These are phyloP conservation scores for Poecilus cupreus DNA, from an alignment of 2,888 invertebrate species.

Conservation along the genomic window DNA sequence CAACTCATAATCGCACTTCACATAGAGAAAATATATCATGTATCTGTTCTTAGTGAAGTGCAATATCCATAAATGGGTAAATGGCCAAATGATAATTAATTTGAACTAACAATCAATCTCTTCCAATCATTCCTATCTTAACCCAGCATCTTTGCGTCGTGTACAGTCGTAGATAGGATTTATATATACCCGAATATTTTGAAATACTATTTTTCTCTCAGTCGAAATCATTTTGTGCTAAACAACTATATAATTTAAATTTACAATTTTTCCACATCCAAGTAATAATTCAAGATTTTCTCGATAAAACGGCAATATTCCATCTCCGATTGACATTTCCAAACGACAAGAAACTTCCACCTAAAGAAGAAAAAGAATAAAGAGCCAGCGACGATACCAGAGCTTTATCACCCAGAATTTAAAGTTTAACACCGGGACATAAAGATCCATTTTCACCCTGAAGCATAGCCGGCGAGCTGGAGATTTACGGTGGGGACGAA, in stretches of 20 bases:
- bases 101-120: too few relatives aligned
- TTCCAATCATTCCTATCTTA: too few relatives aligned
- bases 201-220: too few relatives aligned
- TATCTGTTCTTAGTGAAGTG: too few relatives aligned
- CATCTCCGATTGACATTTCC: background rate
- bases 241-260: background rate
- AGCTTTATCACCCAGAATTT: slow-evolving; percentile 39
- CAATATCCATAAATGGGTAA: too few relatives aligned
- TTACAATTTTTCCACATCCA: background rate
- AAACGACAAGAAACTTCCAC: slow-evolving; percentile 15
- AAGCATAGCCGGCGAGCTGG: slow-evolving; percentile 21
- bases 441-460: slow-evolving; percentile 51
- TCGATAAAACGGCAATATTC: background rate
- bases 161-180: too few relatives aligned
- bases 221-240: too few relatives aligned
- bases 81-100: too few relatives aligned
- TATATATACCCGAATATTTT: too few relatives aligned
- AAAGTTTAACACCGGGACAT: slow-evolving; percentile 49
- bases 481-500: slow-evolving; percentile 29
- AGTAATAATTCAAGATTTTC: background rate
- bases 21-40: too few relatives aligned
- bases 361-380: background rate
- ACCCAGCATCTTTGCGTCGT: too few relatives aligned
- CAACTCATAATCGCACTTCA: too few relatives aligned
- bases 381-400: background rate